Base-by-base conservation (phyloP, 2,888 invertebrate genomes). In the Ophioninae sp. region DNA sequence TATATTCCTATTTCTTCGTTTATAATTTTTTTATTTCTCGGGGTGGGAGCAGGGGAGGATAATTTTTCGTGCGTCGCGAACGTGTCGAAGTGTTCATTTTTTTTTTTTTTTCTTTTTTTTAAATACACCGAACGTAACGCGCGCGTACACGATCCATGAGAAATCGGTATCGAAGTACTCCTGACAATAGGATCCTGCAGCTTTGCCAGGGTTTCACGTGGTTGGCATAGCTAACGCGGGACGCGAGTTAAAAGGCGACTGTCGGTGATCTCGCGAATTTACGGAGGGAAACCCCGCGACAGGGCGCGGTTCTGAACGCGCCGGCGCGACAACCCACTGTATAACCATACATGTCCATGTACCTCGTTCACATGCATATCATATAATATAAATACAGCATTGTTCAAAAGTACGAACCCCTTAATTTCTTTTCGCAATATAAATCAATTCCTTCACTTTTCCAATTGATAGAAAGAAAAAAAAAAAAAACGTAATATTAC, bases 241-340 rank as follows among this genome's bases (percentile, higher is more conserved):
- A 86, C 89, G 87, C 89, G 87, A 87, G 88, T 87, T 87, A 86
- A 87, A 88, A 87, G 89, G 87, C 89, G 87, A 87, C 87, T 88
- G 85, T 86, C 86, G 85, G 85, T 87, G 83, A 86, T 88, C 78
- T 87, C 87, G 79, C 80, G 85, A 84, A 85, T 87, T 85, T 87
- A 86, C 85, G 85, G 86, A 86, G 87, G 86, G 85, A 86, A 86
- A 86, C 86, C 86, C 85, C 87, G 87, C 87, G 88, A 91, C 87
- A 91, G 92, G 92, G 92, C 92, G 92, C 91, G 92, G 92, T 92
- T 92, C 91, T 82, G 87, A 83, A 39, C 87, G 91, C 92, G 91
- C 91, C 89, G 88, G 90, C 91, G 89, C 91, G 83, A 84, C 81
- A 83, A 65, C 81, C 82, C 84, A 80, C 86, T 86, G 84, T 79